These are phyloP conservation scores for Protonibea diacanthus DNA, from an alignment of 2,797 vertebrate species.

Conservation along the genomic window DNA sequence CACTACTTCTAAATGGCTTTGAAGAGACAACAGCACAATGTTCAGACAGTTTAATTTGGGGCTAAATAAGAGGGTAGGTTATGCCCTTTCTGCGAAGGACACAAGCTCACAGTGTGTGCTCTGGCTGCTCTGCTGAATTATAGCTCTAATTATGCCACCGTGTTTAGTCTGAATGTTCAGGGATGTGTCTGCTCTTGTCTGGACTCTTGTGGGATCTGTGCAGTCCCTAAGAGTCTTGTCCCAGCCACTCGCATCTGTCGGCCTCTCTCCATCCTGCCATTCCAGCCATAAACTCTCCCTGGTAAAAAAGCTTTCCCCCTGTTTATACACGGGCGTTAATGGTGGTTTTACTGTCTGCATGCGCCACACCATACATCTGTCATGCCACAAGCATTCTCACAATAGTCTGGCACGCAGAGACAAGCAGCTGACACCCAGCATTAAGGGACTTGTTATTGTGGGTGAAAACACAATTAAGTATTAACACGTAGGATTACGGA, in stretches of 20 bases:
- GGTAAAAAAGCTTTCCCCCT: conserved; percentile 59
- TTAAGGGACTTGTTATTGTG: conserved; percentile 55
- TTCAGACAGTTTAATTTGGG: conserved; percentile 58
- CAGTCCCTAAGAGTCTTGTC: conserved; percentile 57
- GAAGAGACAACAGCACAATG: conserved; percentile 34
- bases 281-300: conserved; percentile 62
- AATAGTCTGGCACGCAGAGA: conserved; percentile 58
- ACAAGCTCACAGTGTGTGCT: conserved; percentile 45
- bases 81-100: conserved; percentile 61
- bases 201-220: conserved; percentile 55
- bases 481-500: conserved; percentile 35
- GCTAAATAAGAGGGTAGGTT: conserved; percentile 51
- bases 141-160: conserved; percentile 76
- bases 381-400: conserved; percentile 68
- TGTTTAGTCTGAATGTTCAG: conserved; percentile 80
- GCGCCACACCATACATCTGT: conserved; percentile 75
- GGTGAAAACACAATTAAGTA: conserved; percentile 45
- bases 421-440: conserved; percentile 58
- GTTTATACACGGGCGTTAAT: conserved; percentile 71
- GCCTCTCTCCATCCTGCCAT: conserved; percentile 36
- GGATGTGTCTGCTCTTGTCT: conserved; percentile 78
- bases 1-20: conserved; percentile 34
- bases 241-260: conserved; percentile 62
- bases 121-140: conserved; percentile 68
- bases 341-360: conserved; percentile 68